Evolutionary conservation across 2,797 vertebrate genomes (phyloP).

Genomic region (Hemitrygon akajei): DNA sequence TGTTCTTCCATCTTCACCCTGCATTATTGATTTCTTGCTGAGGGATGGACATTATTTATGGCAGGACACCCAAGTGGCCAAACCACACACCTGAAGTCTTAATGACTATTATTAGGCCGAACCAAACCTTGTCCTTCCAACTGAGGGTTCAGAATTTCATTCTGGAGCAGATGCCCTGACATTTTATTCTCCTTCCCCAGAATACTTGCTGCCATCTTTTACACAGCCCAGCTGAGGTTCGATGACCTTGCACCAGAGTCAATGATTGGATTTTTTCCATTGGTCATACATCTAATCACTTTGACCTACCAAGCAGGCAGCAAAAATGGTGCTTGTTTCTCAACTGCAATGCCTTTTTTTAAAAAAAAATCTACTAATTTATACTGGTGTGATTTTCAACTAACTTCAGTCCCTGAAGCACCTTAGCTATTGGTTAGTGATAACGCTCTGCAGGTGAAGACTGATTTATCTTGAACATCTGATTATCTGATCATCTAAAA

Average conservation of each 20-base stretch:
- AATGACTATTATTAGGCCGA: no score
- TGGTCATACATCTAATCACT: background rate
- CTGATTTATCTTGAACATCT: slow-evolving; percentile 43
- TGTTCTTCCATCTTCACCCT: background rate
- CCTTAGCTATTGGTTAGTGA: background rate
- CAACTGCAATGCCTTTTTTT: background rate
- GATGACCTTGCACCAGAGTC: background rate
- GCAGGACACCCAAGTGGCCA: background rate
- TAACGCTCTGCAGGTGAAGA: background rate
- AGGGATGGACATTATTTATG: slow-evolving; percentile 41
- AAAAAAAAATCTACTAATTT: background rate
- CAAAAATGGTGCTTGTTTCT: background rate
- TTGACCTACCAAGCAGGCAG: background rate
- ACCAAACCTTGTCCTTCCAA: background rate
- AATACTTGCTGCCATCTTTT: background rate
- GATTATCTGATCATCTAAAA: slow-evolving; percentile 75
- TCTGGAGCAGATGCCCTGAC: background rate
- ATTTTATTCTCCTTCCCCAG: background rate
- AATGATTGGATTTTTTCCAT: background rate
- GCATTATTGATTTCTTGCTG: slow-evolving; percentile 46
- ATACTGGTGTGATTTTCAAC: background rate
- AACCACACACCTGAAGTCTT: no score
- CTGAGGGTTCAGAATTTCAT: background rate
- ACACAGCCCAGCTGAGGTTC: background rate
- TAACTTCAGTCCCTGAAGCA: slow-evolving; percentile 59